A percentile compares a stretch with the other conserved stretches of the same genome.
Evolutionary conservation across 2,113 vertebrate genomes (phyloP).

Genomic region (Rostratula benghalensis): DNA sequence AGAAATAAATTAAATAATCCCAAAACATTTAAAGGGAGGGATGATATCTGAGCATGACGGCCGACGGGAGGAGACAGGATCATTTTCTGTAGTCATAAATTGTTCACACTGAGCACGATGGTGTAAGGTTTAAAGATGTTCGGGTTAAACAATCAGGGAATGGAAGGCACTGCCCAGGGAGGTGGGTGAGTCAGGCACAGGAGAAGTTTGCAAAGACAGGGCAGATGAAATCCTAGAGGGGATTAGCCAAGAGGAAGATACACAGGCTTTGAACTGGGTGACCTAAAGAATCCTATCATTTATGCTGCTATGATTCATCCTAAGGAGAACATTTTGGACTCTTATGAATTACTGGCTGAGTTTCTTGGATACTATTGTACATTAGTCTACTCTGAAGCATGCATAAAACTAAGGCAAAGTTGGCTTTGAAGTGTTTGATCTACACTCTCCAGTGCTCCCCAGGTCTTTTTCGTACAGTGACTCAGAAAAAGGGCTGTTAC

Average conservation of each 20-base stretch:
- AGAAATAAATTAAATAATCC: background rate
- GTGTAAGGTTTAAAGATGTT: slow-evolving; percentile 1
- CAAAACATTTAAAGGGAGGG: background rate
- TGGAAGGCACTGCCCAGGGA: slow-evolving; percentile 38
- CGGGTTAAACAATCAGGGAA: slow-evolving; percentile 35
- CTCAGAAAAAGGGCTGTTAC: slow-evolving; percentile 46
- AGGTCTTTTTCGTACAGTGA: slow-evolving; percentile 42
- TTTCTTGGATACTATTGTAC: slow-evolving; percentile 59
- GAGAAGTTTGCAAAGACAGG: background rate
- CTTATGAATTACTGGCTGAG: slow-evolving; percentile 58
- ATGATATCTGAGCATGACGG: background rate
- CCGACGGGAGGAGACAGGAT: background rate
- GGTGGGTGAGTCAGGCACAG: background rate
- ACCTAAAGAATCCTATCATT: slow-evolving; percentile 39
- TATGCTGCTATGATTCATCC: slow-evolving; percentile 61
- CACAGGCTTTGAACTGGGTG: slow-evolving; percentile 24
- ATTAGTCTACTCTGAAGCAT: slow-evolving; percentile 58
- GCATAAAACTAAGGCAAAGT: slow-evolving; percentile 48
- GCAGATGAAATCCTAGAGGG: background rate
- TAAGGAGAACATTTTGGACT: slow-evolving; percentile 62
- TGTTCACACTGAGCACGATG: background rate
- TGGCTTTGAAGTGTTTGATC: slow-evolving; percentile 62
- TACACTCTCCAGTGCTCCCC: slow-evolving; percentile 33
- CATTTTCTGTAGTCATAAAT: background rate
- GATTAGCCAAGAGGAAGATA: slow-evolving; percentile 2